Evolutionary conservation across 2,888 invertebrate species (phyloP), one percentile per base, ranked within the genome.

Genomic region (Pachydiplax longipennis): DNA sequence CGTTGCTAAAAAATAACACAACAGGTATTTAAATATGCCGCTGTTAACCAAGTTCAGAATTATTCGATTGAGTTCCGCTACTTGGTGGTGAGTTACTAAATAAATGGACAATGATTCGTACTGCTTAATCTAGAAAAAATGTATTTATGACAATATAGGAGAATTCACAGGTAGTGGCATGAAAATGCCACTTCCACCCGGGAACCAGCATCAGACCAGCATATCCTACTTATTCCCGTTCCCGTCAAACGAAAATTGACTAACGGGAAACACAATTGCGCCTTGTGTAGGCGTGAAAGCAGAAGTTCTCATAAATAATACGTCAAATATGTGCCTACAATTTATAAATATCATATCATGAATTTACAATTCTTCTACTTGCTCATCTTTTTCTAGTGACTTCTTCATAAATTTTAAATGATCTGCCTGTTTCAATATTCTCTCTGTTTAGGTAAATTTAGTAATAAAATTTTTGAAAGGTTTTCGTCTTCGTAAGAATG

Each of bases 401-500:
- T 25, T 73, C 25, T 73, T 25, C 73, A 12, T 73, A 73, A 22
- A 25, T 31, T 73, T 73, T 73, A 73, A 73, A 13, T 73, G 73
- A 10, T 25, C 25, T 6, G 31, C 25, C 31, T 12, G 73, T 73
- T 73, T n/a, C 25, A 25, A 3, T 25, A 73, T 73, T 25, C 22
- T 73, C 31, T 13, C 12, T 31, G 73, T 31, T 31, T 31, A 73
- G 73, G 25, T 73, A 31, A 31, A 73, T 31, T 73, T 73, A 73
- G 25, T 31, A 31, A 73, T 12, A 31, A 53, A 73, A 31, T 73
- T 73, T 73, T 31, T 73, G 22, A 25, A 73, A 73, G 31, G 31
- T 73, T 73, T 13, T 73, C 73, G 13, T 73, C 73, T 31, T 73
- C 13, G 37, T n/a, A n/a, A 87, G 87, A 92, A 97, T 97, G 97